phyloP scores from a whole-genome alignment of 2,113 vertebrate genomes.

The Fregata magnificens region DNA sequence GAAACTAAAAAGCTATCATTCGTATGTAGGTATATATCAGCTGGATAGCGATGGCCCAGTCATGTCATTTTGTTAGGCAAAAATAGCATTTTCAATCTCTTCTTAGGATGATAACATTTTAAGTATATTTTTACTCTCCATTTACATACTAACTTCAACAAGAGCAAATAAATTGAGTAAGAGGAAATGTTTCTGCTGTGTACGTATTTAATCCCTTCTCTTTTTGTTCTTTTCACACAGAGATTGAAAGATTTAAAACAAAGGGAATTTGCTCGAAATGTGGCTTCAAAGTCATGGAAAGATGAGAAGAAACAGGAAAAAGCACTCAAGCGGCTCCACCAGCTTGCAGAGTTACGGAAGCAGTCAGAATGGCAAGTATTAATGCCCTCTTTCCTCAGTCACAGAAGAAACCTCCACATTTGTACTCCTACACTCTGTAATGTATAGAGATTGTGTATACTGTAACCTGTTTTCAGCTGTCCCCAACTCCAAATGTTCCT shows the following conservation, averaged over 20 bases:
- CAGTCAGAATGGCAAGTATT: conserved; percentile 85
- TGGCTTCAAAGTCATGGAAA: conserved; percentile 98
- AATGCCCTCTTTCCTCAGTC: not conserved
- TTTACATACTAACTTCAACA: not conserved
- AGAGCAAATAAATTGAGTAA: not conserved
- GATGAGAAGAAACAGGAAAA: conserved; percentile 98
- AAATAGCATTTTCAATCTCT: not conserved
- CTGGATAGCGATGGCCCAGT: not conserved
- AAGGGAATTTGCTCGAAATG: conserved; percentile 96
- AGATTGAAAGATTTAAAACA: conserved; percentile 98
- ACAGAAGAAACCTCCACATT: not conserved
- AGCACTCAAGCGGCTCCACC: conserved; percentile 91
- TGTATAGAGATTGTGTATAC: not conserved
- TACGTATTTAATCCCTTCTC: not conserved
- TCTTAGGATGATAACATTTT: not conserved
- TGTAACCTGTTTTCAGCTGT: not conserved
- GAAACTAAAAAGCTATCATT: not conserved
- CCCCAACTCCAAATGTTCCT: not conserved
- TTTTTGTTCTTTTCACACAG: conserved; percentile 67
- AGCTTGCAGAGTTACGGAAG: conserved; percentile 90
- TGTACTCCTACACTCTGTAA: not conserved
- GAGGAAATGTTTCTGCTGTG: not conserved
- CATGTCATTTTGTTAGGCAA: not conserved
- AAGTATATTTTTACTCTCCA: not conserved
- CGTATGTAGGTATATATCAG: not conserved